phyloP scores from a whole-genome alignment of 1,140 invertebrate genomes.

The Lepidurus arcticus region DNA sequence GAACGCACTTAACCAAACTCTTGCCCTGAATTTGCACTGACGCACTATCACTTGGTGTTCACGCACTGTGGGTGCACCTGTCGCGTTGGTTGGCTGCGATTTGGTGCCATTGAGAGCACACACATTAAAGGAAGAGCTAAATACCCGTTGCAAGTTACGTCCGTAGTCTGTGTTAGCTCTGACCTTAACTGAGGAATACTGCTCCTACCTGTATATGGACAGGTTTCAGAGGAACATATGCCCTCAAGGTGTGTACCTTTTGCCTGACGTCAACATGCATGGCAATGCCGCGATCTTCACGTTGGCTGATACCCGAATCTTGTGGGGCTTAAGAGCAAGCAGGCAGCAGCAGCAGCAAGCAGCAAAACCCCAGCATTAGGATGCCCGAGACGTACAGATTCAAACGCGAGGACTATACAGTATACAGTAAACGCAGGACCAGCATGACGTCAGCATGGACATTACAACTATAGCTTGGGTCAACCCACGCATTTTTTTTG shows the following conservation, averaged over 20 bases:
- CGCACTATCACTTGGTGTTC: neutral
- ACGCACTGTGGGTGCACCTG: constrained; percentile 8
- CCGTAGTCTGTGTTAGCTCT: neutral
- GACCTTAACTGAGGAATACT: constrained; percentile 5
- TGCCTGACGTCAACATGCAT: constrained; percentile 13
- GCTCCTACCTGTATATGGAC: constrained; percentile 21
- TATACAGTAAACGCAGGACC: neutral
- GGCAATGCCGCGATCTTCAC: neutral
- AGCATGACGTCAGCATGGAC: neutral
- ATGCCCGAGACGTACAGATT: neutral
- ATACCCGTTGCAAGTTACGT: constrained; percentile 2
- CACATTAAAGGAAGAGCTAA: constrained; percentile 8
- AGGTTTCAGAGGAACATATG: constrained; percentile 10
- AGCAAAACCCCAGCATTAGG: constrained; percentile 3
- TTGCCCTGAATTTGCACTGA: neutral
- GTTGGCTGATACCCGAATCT: constrained; percentile 6
- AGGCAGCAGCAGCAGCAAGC: neutral
- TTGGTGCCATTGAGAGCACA: constrained; percentile 19
- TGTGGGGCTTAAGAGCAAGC: neutral
- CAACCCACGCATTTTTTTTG: too few species aligned
- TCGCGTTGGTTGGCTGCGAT: neutral
- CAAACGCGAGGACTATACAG: neutral
- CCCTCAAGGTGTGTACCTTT: constrained; percentile 17
- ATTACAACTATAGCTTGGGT: too few species aligned
- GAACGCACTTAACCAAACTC: neutral